Evolutionary conservation across 2,797 vertebrate species (phyloP).

Genomic region (Galaxias olidus): DNA sequence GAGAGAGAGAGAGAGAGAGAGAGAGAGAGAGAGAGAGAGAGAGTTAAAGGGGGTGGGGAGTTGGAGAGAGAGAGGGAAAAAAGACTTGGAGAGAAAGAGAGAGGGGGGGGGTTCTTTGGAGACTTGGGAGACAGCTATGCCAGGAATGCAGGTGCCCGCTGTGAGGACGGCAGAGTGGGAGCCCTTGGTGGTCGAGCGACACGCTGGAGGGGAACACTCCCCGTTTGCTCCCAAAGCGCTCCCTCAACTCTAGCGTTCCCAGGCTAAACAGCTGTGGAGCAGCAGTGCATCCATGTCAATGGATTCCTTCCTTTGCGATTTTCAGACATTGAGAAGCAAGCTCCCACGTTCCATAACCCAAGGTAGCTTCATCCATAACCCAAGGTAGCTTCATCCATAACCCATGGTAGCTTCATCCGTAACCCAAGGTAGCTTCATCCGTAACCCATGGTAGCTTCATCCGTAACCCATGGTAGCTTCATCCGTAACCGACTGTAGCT

Average conservation of each 20-base stretch:
- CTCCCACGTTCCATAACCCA: background rate
- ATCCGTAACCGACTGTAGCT: too few species aligned
- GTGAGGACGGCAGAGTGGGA: constrained; percentile 68
- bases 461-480: too few species aligned
- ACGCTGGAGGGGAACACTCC: constrained; percentile 45
- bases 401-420: too few species aligned
- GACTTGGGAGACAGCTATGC: constrained; percentile 69
- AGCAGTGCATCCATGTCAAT: background rate
- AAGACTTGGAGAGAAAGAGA: background rate
- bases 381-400: too few species aligned
- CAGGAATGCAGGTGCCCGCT: constrained; percentile 74
- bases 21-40: constrained; percentile 14
- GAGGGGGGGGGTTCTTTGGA: constrained; percentile 6
- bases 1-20: constrained; percentile 50
- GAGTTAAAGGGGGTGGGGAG: constrained; percentile 44
- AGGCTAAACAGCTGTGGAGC: background rate
- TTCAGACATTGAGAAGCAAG: background rate
- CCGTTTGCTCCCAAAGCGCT: constrained; percentile 33
- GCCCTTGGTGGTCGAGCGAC: constrained; percentile 40
- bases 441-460: too few species aligned
- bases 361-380: too few species aligned
- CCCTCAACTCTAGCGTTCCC: background rate
- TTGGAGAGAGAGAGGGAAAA: constrained; percentile 12
- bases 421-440: too few species aligned
- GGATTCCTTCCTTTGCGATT: background rate